Percentiles rank a stretch among this genome's conserved stretches.
Conservation (phyloP, 2,797 vertebrate genomes). For the Sebastes itinus region DNA sequence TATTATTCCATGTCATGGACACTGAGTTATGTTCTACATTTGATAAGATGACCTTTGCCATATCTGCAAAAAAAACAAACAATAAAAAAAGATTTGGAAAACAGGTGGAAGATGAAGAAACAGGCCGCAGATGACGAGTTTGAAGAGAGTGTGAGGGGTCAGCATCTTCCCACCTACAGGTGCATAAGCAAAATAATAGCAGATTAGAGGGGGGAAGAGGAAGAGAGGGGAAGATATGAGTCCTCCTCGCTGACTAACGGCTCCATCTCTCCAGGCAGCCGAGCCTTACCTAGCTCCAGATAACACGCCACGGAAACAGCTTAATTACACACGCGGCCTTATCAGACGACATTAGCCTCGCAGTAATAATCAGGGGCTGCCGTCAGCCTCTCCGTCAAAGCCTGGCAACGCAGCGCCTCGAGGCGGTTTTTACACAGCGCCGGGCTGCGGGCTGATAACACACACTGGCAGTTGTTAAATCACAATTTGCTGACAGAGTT, state of each 20-base stretch:
- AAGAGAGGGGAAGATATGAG: constrained; percentile 3
- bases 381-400: constrained; percentile 69
- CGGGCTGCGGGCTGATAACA: constrained; percentile 72
- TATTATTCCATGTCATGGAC: neutral
- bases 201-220: constrained; percentile 15
- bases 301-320: constrained; percentile 73
- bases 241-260: constrained; percentile 56
- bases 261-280: constrained; percentile 68
- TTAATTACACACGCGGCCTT: constrained; percentile 79
- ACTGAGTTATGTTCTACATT: neutral
- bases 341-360: constrained; percentile 78
- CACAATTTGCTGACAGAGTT: constrained; percentile 73
- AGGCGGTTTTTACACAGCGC: constrained; percentile 61
- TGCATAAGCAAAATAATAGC: neutral
- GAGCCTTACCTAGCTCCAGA: constrained; percentile 68
- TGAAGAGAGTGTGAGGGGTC: neutral
- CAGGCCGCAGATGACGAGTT: neutral
- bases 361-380: constrained; percentile 71
- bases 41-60: no score
- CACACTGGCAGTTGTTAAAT: constrained; percentile 69
- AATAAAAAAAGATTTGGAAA: no score
- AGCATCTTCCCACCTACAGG: neutral
- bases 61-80: no score
- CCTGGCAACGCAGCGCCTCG: constrained; percentile 65
- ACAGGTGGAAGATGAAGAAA: constrained; percentile 11